A percentile compares a stretch with the other conserved stretches of the same genome.
Evolutionary conservation across 2,797 vertebrate genomes (phyloP).

Genomic region (Halcyon chelicuti): DNA sequence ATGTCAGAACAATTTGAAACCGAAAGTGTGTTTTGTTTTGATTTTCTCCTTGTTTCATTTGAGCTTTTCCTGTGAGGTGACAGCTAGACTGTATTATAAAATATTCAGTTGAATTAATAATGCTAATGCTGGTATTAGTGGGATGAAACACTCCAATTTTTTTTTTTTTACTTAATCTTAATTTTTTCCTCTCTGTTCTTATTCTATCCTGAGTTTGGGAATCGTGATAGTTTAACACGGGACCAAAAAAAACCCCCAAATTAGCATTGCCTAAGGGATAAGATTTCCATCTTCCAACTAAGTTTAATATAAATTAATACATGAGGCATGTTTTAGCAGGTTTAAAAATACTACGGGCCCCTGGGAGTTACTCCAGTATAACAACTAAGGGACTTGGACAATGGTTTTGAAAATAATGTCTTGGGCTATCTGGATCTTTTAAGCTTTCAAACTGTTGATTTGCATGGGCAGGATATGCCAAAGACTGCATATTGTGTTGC

Average conservation of each 20-base stretch:
- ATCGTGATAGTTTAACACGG: background rate
- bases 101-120: background rate
- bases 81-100: background rate
- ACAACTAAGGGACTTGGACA: background rate
- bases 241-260: background rate
- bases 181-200: background rate
- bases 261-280: background rate
- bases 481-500: background rate
- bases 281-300: background rate
- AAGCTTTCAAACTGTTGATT: background rate
- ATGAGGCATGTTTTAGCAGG: background rate
- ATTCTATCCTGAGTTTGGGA: background rate
- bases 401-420: background rate
- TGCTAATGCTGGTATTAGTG: background rate
- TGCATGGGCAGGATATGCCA: background rate
- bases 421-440: background rate
- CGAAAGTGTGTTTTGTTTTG: background rate
- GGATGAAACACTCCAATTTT: background rate
- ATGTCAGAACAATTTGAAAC: background rate
- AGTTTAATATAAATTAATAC: background rate
- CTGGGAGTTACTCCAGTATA: background rate
- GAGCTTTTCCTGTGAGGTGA: background rate
- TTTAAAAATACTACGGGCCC: background rate
- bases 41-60: background rate
- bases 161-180: background rate